These are phyloP conservation scores for Lycopodina hypogea DNA, from an alignment of 37 sponge, comb jelly and placozoan species.

Conservation along the genomic window DNA sequence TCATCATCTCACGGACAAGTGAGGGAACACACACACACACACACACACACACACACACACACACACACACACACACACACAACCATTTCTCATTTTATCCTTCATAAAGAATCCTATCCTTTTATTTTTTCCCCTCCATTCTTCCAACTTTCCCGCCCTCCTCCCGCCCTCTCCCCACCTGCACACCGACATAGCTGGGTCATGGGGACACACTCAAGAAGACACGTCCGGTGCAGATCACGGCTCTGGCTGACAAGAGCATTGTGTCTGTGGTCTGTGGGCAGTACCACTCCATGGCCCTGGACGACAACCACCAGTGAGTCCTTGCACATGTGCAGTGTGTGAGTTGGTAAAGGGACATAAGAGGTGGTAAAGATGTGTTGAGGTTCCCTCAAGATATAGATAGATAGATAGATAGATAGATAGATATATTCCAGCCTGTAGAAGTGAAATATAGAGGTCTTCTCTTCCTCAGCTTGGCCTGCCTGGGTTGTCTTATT, in stretches of 20 bases:
- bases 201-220: conserved; percentile 71
- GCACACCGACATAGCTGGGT: conserved; percentile 48
- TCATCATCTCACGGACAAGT: conserved; percentile 73
- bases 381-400: too few relatives aligned
- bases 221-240: conserved; percentile 66
- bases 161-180: not conserved
- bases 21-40: not conserved
- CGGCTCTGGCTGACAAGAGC: conserved; percentile 59
- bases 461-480: too few relatives aligned
- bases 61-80: not conserved
- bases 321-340: too few relatives aligned
- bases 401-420: too few relatives aligned
- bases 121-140: not conserved
- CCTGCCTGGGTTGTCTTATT: too few relatives aligned
- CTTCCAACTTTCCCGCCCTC: not conserved
- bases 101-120: too few relatives aligned
- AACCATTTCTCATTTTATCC: too few relatives aligned
- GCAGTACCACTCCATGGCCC: conserved; percentile 76
- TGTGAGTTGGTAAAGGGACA: too few relatives aligned
- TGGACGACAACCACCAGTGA: conserved; percentile 70
- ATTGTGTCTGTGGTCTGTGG: conserved; percentile 68
- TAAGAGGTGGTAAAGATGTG: too few relatives aligned
- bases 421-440: too few relatives aligned
- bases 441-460: too few relatives aligned
- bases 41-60: not conserved